Percentiles rank a stretch among this genome's conserved stretches.
Evolutionary conservation across 2,888 invertebrate species (phyloP).

Genomic region (Seladonia tumulorum): DNA sequence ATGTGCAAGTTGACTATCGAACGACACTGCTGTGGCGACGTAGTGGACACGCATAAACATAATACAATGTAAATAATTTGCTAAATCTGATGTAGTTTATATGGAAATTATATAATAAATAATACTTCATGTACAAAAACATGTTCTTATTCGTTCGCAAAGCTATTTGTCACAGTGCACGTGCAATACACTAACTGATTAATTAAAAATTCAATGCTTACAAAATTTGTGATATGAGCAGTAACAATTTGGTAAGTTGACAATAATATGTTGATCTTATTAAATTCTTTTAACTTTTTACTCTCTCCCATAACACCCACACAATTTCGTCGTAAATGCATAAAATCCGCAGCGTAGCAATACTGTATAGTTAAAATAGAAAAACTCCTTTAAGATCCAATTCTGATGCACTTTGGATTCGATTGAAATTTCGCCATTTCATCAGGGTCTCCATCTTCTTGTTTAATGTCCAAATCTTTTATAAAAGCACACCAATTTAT

Average conservation of each 20-base stretch:
- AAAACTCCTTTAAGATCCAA: not conserved
- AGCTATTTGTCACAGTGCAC: too few species aligned
- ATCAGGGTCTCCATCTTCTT: slow-evolving; percentile 55
- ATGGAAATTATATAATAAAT: slow-evolving; percentile 64
- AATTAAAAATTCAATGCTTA: not conserved
- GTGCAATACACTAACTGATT: not conserved
- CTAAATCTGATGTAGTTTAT: slow-evolving; percentile 54
- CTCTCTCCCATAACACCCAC: too few species aligned
- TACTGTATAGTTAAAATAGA: not conserved
- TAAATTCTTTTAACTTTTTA: too few species aligned
- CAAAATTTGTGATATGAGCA: not conserved
- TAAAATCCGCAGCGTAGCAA: too few species aligned
- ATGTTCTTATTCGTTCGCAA: slow-evolving; percentile 1
- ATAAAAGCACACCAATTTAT: slow-evolving; percentile 85
- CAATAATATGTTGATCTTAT: too few species aligned
- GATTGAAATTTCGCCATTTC: not conserved
- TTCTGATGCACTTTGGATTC: not conserved
- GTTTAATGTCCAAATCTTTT: slow-evolving; percentile 84
- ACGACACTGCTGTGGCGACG: slow-evolving; percentile 34
- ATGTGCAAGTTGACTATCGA: not conserved
- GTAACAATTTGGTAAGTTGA: too few species aligned
- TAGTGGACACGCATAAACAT: slow-evolving; percentile 32
- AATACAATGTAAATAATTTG: slow-evolving; percentile 68
- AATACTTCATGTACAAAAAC: slow-evolving; percentile 38
- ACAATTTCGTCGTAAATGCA: too few species aligned